Conservation (phyloP, 2,888 invertebrate genomes). For the Diadromus collaris region DNA sequence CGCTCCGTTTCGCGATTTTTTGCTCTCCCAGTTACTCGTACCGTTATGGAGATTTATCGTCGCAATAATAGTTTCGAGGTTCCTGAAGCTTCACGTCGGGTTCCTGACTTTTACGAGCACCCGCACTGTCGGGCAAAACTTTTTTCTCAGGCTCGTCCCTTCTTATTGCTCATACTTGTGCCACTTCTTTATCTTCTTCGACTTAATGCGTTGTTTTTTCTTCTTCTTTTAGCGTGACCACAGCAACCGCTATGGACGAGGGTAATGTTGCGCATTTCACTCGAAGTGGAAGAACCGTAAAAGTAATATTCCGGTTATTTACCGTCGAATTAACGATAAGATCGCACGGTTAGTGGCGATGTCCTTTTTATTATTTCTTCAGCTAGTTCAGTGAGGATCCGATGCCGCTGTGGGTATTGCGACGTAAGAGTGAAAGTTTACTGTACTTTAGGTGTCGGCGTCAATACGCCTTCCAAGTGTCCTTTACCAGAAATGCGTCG, state of each 20-base stretch:
- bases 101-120: slow-evolving; percentile 52
- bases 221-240: not conserved
- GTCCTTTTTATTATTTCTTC: not conserved
- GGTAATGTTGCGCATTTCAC: slow-evolving; percentile 10
- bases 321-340: not conserved
- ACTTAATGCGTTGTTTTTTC: not conserved
- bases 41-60: slow-evolving; percentile 58
- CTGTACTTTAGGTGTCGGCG: not conserved
- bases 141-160: slow-evolving; percentile 11
- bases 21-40: slow-evolving; percentile 26
- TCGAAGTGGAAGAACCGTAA: not conserved
- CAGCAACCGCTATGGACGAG: not conserved
- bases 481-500: not conserved
- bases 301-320: not conserved
- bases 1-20: slow-evolving; percentile 23
- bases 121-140: slow-evolving; percentile 38
- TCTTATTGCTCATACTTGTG: slow-evolving; percentile 1
- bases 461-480: not conserved
- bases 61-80: slow-evolving; percentile 44
- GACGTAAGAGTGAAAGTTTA: not conserved
- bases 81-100: slow-evolving; percentile 22
- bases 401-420: not conserved
- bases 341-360: not conserved
- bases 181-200: slow-evolving; percentile 5
- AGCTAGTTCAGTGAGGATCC: not conserved